Evolutionary conservation across 2,888 invertebrate genomes (phyloP).

Genomic region (Agonopterix alstromeriana): DNA sequence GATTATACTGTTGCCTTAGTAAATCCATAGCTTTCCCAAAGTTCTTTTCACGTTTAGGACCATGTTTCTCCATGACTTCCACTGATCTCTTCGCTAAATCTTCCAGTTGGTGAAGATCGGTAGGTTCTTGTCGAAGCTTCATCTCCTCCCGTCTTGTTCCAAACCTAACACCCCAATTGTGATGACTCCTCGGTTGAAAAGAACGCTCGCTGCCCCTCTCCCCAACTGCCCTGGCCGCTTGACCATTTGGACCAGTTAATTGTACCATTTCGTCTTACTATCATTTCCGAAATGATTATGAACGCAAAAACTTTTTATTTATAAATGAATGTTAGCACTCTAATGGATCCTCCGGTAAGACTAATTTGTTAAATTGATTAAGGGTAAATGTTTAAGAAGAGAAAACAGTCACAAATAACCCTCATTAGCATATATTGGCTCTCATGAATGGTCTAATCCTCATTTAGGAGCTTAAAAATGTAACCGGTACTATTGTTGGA

Average conservation of each 20-base stretch:
- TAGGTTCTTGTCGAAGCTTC: constrained; percentile 21
- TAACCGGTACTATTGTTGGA: too few species aligned
- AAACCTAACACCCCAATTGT: constrained; percentile 27
- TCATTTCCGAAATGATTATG: too few species aligned
- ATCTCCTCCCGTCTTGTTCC: constrained; percentile 18
- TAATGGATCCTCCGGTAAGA: too few species aligned
- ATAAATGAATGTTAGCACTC: too few species aligned
- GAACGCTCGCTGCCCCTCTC: constrained; percentile 12
- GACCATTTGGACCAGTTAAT: constrained; percentile 19
- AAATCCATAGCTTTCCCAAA: constrained; percentile 34
- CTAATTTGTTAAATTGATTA: too few species aligned
- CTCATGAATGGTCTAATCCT: neutral
- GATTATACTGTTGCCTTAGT: constrained; percentile 38
- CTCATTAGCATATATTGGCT: neutral
- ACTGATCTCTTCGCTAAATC: constrained; percentile 26
- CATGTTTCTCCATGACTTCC: constrained; percentile 33
- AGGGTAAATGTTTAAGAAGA: too few species aligned
- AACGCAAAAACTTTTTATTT: too few species aligned
- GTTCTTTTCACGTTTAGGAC: constrained; percentile 20
- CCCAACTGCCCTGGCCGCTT: constrained; percentile 16
- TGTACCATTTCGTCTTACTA: constrained; percentile 32
- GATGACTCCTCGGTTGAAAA: constrained; percentile 19
- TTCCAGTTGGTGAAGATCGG: constrained; percentile 31
- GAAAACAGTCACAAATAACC: neutral
- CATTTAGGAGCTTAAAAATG: too few species aligned